Evolutionary conservation across 2,113 vertebrate species (phyloP).

Genomic region (Onychostruthus taczanowskii): DNA sequence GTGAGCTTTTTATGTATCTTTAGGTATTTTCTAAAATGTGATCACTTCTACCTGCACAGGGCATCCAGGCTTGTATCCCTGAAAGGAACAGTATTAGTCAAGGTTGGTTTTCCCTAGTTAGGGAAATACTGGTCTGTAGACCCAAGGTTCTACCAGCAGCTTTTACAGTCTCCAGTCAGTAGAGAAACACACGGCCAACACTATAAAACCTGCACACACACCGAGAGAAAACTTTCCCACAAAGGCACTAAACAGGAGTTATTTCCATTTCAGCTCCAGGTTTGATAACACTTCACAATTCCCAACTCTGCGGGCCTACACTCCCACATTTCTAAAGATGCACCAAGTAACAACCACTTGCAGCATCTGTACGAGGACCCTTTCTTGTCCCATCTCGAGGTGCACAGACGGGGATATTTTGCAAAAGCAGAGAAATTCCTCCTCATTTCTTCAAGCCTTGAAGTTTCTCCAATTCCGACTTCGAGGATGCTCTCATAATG

Average conservation of each 20-base stretch:
- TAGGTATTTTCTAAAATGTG: background rate
- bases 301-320: background rate
- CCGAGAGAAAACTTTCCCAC: background rate
- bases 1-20: background rate
- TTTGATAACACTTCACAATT: background rate
- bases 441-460: background rate
- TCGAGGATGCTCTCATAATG: slow-evolving; percentile 24
- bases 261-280: background rate
- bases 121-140: background rate
- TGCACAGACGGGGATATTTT: fast-evolving
- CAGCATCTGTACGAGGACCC: fast-evolving
- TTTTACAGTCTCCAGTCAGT: background rate
- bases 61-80: background rate
- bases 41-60: background rate
- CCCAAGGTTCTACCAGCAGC: background rate
- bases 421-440: background rate
- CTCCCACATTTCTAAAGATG: background rate
- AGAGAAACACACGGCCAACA: background rate
- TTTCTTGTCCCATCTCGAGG: background rate
- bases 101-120: background rate
- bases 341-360: background rate
- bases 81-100: background rate
- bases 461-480: background rate
- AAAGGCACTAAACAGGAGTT: background rate
- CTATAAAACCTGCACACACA: background rate